Base-by-base conservation (phyloP, 1,140 invertebrate genomes). In the Drosophila watanabei region DNA sequence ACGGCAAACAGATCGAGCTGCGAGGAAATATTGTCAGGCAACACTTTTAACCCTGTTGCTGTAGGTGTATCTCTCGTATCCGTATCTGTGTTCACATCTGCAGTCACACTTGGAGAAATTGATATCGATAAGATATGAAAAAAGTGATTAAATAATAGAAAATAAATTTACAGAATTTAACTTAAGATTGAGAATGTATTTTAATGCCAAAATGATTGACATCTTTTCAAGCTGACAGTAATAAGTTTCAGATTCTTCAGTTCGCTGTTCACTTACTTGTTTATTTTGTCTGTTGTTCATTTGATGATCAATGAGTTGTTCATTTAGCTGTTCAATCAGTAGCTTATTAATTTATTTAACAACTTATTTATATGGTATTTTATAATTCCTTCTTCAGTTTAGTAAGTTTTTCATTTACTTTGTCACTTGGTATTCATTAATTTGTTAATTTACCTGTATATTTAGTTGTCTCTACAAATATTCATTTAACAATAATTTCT, bases 11-110 rank as follows among this genome's bases (percentile, higher is more conserved):
- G 86, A 89, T 84, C 81, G 75, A 64, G 65, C 81, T 69, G 75
- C 86, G 51, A 72, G 72, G 65, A 85, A 86, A 89, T 88, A 85
- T 85, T 89, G 86, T 90, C 86, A 89, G 85, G 75, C 77, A 70
- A 81, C 85, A 89, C 72, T 88, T 88, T 89, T 84, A 84, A 79
- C 77, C 70, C 70, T 48, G 16, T 41, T 62, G 62, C 61, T 63
- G 58, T 71, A 75, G 48, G 75, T 68, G 49, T 66, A 48, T 65
- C 33, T 32, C 41, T 2, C 28, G 20, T 33, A 32, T 54, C 10
- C 48, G 48, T 45, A 43, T 56, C 71, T 78, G 43, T 4, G 4
- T 46, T 28, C 33, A 24, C 24, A 51, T 46, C 51, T 49, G 52
- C 51, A 52, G 52, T 2, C 0, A 39, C 52, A 56, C 52, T 24